Percentiles rank a stretch among this genome's conserved stretches.
phyloP scores from a whole-genome alignment of 2,888 invertebrate species.

The Pachymerium ferrugineum region DNA sequence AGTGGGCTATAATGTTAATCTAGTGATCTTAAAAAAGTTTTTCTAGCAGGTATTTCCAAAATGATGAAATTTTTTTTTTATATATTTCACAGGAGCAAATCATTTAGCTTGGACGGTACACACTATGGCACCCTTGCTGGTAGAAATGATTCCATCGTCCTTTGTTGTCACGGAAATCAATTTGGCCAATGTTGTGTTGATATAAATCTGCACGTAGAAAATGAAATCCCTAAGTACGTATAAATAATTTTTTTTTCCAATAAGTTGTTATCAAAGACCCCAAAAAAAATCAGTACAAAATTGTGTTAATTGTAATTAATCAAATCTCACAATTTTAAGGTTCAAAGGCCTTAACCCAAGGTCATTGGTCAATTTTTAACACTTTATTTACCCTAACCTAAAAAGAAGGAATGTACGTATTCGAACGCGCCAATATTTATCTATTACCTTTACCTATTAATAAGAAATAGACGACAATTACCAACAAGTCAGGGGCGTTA shows the following conservation, averaged over 20 bases:
- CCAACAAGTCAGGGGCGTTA: not conserved
- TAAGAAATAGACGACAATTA: too few species aligned
- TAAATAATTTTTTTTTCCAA: not conserved
- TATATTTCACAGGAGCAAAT: not conserved
- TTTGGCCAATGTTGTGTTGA: slow-evolving; percentile 23
- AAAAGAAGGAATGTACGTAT: too few species aligned
- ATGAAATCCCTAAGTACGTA: not conserved
- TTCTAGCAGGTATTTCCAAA: not conserved
- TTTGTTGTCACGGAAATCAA: slow-evolving; percentile 26
- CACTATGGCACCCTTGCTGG: not conserved
- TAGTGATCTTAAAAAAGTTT: not conserved
- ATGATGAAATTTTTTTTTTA: not conserved
- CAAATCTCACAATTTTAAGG: not conserved
- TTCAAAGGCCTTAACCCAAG: not conserved
- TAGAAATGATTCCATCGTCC: not conserved
- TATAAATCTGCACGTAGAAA: not conserved
- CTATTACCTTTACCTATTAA: too few species aligned
- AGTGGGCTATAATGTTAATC: not conserved
- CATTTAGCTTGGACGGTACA: not conserved
- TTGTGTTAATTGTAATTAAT: too few species aligned
- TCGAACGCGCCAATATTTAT: too few species aligned
- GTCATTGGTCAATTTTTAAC: not conserved
- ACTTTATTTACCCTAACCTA: too few species aligned
- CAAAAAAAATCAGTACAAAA: too few species aligned
- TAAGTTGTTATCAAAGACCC: too few species aligned